phyloP scores from a whole-genome alignment of 2,113 vertebrate genomes.

The Typhlomys cinereus region DNA sequence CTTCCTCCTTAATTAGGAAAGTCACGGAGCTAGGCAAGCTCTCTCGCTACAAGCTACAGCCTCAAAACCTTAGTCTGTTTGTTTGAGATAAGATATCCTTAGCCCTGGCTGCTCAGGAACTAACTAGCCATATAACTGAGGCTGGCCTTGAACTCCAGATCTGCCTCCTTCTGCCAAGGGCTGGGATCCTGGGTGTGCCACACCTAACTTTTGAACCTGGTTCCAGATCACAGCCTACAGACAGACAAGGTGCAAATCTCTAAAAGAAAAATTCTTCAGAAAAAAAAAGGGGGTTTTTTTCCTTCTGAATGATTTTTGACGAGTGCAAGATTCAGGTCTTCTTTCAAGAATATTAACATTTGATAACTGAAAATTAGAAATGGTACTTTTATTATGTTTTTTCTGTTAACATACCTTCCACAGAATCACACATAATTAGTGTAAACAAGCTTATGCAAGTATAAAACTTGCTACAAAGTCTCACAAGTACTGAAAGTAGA shows the following conservation, averaged over 20 bases:
- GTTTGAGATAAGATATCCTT: background rate
- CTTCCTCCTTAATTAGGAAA: background rate
- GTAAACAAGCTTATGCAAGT: background rate
- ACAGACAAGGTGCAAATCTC: background rate
- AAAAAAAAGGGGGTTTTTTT: background rate
- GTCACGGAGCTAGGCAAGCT: no score
- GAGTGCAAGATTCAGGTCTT: background rate
- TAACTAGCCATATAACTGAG: background rate
- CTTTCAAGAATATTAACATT: background rate
- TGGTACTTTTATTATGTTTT: background rate
- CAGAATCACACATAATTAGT: background rate
- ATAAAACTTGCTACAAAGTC: background rate
- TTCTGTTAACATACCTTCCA: background rate
- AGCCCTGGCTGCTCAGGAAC: background rate
- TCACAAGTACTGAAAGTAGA: background rate
- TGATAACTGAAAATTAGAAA: constrained; percentile 11
- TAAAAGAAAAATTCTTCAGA: background rate
- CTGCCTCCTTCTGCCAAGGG: no score
- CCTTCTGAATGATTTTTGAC: background rate
- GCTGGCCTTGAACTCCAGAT: background rate
- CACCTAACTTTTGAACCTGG: background rate
- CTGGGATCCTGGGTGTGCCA: background rate
- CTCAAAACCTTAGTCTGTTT: no score
- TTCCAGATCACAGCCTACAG: background rate
- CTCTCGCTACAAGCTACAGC: no score